Conservation (phyloP, 2,888 invertebrate species). For the Pteria penguin region DNA sequence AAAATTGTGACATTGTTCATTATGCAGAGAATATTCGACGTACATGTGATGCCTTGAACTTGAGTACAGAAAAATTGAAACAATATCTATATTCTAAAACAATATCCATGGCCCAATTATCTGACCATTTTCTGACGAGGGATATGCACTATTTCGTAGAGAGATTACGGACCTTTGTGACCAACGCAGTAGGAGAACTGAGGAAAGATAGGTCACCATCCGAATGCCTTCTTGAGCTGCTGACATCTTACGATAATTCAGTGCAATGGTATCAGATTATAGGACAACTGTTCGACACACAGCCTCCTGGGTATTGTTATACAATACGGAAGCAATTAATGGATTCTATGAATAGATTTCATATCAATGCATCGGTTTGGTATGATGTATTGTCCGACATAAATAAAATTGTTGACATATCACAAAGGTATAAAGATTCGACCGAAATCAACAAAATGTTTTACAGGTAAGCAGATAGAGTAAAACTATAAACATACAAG, state of each 20-base stretch:
- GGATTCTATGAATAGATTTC: too few species aligned
- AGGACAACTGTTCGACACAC: too few species aligned
- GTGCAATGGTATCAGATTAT: background rate
- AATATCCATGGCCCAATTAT: background rate
- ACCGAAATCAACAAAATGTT: background rate
- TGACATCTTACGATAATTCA: background rate
- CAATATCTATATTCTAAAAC: background rate
- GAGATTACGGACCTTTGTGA: slow-evolving; percentile 4
- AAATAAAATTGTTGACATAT: background rate
- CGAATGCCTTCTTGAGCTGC: background rate
- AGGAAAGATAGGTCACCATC: background rate
- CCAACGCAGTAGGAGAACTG: background rate
- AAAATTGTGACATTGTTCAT: slow-evolving; percentile 3
- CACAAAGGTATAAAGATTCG: background rate
- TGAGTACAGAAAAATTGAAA: background rate
- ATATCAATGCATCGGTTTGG: background rate
- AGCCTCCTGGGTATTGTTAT: too few species aligned
- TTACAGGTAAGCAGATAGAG: too few species aligned
- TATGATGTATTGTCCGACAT: background rate
- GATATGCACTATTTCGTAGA: slow-evolving; percentile 14
- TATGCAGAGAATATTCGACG: background rate
- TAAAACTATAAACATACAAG: too few species aligned
- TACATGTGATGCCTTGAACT: background rate
- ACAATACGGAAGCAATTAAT: too few species aligned
- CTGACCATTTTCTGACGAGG: background rate